Percentiles rank a stretch among this genome's conserved stretches.
phyloP scores from a whole-genome alignment of 2,797 vertebrate genomes.

The Protonibea diacanthus region DNA sequence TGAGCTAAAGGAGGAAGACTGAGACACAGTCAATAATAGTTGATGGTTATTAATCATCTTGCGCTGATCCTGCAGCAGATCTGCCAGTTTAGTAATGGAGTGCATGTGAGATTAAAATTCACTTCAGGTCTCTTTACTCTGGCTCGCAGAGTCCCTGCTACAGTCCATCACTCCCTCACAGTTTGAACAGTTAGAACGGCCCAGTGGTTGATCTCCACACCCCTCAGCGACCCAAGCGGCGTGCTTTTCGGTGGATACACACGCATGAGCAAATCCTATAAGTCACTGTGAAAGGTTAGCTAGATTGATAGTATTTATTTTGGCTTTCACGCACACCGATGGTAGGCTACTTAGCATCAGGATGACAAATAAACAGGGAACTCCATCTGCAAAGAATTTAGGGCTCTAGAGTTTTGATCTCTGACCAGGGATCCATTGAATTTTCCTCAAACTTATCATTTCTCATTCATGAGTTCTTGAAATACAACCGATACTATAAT shows the following conservation, averaged over 20 bases:
- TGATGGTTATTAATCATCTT: slow-evolving; percentile 50
- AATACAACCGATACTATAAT: background rate
- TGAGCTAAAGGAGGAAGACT: slow-evolving; percentile 14
- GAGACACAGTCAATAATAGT: slow-evolving; percentile 34
- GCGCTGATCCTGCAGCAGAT: slow-evolving; percentile 28
- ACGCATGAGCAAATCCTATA: slow-evolving; percentile 39
- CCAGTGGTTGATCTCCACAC: slow-evolving; percentile 56
- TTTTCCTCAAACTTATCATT: background rate
- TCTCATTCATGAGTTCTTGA: slow-evolving; percentile 4
- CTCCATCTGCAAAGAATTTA: slow-evolving; percentile 33
- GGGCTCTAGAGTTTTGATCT: slow-evolving; percentile 6
- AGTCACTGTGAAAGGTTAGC: slow-evolving; percentile 43
- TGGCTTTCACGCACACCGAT: slow-evolving; percentile 45
- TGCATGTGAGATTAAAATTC: slow-evolving; percentile 63
- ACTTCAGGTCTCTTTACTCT: slow-evolving; percentile 68
- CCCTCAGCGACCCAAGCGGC: slow-evolving; percentile 27
- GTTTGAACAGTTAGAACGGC: slow-evolving; percentile 51
- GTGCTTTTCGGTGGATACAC: slow-evolving; percentile 49
- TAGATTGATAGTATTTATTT: slow-evolving; percentile 61
- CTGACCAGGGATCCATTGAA: slow-evolving; percentile 9
- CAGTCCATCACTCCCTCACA: slow-evolving; percentile 52
- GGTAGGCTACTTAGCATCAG: slow-evolving; percentile 42
- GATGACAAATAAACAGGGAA: slow-evolving; percentile 53
- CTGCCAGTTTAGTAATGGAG: slow-evolving; percentile 30
- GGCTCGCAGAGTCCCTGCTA: slow-evolving; percentile 55